These are phyloP conservation scores for Ianthella basta DNA, from an alignment of 37 sponge, comb jelly and placozoan genomes.

Conservation along the genomic window DNA sequence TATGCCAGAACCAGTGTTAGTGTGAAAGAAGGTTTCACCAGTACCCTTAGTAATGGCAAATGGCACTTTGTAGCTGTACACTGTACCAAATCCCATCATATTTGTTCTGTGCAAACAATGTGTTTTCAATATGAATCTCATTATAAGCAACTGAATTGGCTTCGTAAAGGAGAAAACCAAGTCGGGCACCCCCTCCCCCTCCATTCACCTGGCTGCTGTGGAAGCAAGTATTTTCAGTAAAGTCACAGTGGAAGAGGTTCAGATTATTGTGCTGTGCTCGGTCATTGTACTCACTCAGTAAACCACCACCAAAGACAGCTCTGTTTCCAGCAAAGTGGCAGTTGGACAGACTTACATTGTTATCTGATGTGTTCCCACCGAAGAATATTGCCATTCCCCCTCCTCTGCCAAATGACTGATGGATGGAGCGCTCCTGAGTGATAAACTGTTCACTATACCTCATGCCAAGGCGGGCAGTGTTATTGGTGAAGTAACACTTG, in stretches of 20 bases:
- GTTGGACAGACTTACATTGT: not conserved
- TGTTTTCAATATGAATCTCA: too few species aligned
- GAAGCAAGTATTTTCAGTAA: too few species aligned
- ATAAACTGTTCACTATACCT: not conserved
- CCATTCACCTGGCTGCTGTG: too few species aligned
- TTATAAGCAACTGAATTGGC: too few species aligned
- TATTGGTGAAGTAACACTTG: not conserved
- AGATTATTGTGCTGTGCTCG: too few species aligned
- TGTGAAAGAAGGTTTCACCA: not conserved
- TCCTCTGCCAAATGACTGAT: slow-evolving; percentile 34
- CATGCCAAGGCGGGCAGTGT: not conserved
- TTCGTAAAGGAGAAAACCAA: too few species aligned
- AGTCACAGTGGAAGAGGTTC: too few species aligned
- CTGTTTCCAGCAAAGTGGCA: slow-evolving; percentile 3
- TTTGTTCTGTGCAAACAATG: too few species aligned
- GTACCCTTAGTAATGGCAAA: not conserved
- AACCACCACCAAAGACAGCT: slow-evolving; percentile 28
- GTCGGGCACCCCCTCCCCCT: too few species aligned
- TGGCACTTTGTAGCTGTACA: not conserved
- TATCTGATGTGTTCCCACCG: slow-evolving; percentile 7
- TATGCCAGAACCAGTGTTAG: not conserved
- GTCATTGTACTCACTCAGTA: too few species aligned
- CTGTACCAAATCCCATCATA: slow-evolving; percentile 1
- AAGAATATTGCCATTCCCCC: slow-evolving; percentile 20
- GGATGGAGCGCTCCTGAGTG: not conserved